Evolutionary conservation across 2,797 vertebrate genomes (phyloP), one percentile per base, ranked within the genome.

Genomic region (Bradypodion ventrale): DNA sequence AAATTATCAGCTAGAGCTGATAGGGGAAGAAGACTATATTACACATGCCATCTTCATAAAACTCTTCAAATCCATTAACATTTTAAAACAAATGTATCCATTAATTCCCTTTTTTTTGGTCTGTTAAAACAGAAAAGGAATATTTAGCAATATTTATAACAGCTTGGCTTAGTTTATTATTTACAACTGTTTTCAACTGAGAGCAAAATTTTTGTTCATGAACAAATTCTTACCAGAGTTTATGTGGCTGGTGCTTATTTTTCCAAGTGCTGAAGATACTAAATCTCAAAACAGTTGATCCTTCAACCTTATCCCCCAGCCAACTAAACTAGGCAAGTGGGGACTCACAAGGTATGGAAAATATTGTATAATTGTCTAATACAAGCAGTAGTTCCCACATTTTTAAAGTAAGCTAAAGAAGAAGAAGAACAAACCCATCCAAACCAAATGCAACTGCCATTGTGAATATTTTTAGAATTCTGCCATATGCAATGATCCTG

Each of bases 91-190:
- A 52, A 68, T 62, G 52, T 44, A 44, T 46, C 46, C 46, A 35
- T 19, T 21, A 65, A n/a, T 35, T 32, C 80, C 7, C 32, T 21
- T 78, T 37, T 9, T 25, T 59, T 16, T 44, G 19, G 29, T 32
- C 78, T 19, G 35, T 40, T 44, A 59, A 59, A 25, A 42, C 29
- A 35, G 63, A 62, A 62, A 78, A 74, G 23, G 13, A 56, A 42
- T 3, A 13, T 52, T 56, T 27, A 21, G n/a, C 7, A 40, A 56
- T 42, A 29, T 92, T 68, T 87, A 90, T 87, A 93, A 93, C 84
- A 91, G 86, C 82, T 88, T 92, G 35, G 16, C 15, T 8, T 63
- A 83, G 2, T 42, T 27, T 66, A 52, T 35, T 56, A 69, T 69
- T 83, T 59, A 76, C 76, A 75, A 16, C 37, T 42, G 60, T 49